Evolutionary conservation across 1,140 invertebrate genomes (phyloP).

Genomic region (Aphidius ervi): DNA sequence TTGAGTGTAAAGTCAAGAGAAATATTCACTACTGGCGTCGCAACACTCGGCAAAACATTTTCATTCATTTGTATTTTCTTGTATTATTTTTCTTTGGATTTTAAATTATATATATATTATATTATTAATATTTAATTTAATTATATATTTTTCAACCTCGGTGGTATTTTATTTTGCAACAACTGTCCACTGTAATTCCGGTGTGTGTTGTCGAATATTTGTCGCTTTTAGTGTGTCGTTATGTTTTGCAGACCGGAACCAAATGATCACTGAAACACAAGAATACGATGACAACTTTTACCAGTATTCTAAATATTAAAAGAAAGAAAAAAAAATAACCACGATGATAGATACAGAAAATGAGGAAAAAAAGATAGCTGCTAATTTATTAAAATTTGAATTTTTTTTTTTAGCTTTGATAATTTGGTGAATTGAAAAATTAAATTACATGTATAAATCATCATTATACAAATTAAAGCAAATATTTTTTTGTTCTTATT

Average conservation of each 20-base stretch:
- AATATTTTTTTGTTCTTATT: too few species aligned
- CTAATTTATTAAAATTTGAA: too few species aligned
- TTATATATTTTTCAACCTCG: too few species aligned
- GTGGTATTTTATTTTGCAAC: background rate
- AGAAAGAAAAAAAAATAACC: background rate
- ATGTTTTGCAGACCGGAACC: conserved; percentile 16
- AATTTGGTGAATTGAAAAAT: too few species aligned
- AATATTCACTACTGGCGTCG: conserved; percentile 37
- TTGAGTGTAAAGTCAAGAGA: conserved; percentile 26
- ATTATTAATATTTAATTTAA: too few species aligned
- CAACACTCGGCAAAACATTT: conserved; percentile 16
- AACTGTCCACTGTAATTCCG: conserved; percentile 6
- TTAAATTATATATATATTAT: too few species aligned
- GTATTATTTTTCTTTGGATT: too few species aligned
- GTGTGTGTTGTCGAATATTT: conserved; percentile 8
- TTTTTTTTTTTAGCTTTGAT: too few species aligned
- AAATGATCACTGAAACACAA: conserved; percentile 9
- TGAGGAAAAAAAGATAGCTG: too few species aligned
- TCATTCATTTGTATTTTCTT: background rate
- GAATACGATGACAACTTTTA: conserved; percentile 11
- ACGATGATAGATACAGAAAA: background rate
- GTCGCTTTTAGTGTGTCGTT: background rate
- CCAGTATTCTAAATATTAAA: conserved; percentile 2
- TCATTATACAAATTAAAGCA: too few species aligned
- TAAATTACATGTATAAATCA: too few species aligned